phyloP scores from a whole-genome alignment of 2,888 invertebrate genomes.

The Eledone cirrhosa region DNA sequence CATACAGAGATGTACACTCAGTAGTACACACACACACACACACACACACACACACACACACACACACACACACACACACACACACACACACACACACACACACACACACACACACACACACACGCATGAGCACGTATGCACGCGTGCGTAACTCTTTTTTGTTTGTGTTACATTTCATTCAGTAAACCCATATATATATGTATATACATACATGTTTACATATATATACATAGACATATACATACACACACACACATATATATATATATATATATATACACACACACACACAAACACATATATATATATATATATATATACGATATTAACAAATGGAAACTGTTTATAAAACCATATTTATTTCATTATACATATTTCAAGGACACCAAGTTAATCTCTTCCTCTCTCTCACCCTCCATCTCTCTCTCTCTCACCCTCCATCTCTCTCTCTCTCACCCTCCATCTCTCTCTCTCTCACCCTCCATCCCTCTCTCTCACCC shows the following conservation, averaged over 20 bases:
- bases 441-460: not conserved
- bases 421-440: not conserved
- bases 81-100: not conserved
- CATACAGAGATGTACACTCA: too few relatives aligned
- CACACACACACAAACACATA: not conserved
- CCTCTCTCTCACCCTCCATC: not conserved
- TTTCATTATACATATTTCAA: too few relatives aligned
- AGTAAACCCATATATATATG: not conserved
- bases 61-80: not conserved
- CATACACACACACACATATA: not conserved
- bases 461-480: not conserved
- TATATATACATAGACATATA: constrained; percentile 8
- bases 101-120: not conserved
- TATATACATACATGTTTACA: not conserved
- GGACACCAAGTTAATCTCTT: not conserved
- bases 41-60: too few relatives aligned
- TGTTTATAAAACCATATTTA: too few relatives aligned
- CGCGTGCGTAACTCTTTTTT: not conserved
- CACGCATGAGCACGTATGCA: not conserved
- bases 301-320: not conserved
- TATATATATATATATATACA: not conserved
- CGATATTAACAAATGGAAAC: too few relatives aligned
- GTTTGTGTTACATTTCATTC: not conserved
- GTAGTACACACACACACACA: too few relatives aligned
- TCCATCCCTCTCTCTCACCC: too few relatives aligned